Percentiles rank a stretch among this genome's conserved stretches.
Conservation (phyloP, 2,888 invertebrate species). For the Onchidella celtica region DNA sequence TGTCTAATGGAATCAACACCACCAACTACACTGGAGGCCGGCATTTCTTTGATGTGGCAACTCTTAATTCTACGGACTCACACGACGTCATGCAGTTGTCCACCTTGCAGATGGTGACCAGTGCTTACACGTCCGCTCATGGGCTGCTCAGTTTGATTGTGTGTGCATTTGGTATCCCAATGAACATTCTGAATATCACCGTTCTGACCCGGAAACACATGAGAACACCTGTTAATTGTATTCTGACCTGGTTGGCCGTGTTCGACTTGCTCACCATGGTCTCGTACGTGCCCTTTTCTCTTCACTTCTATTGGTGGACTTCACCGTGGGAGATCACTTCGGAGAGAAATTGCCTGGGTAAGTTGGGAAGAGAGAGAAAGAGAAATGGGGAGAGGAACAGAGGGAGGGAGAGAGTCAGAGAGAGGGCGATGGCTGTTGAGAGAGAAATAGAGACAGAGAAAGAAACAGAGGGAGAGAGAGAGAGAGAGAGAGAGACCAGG, state of each 20-base stretch:
- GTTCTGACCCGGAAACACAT: constrained; percentile 91
- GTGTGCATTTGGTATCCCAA: constrained; percentile 93
- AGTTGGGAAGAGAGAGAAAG: constrained; percentile 71
- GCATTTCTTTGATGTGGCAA: too few species aligned
- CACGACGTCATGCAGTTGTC: neutral
- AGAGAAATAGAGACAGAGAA: too few species aligned
- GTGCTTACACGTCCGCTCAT: constrained; percentile 83
- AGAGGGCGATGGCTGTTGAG: too few species aligned
- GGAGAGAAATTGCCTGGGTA: constrained; percentile 72
- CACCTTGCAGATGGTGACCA: constrained; percentile 53
- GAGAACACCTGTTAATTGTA: constrained; percentile 93
- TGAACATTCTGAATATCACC: constrained; percentile 94
- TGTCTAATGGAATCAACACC: neutral
- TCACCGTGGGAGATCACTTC: constrained; percentile 58
- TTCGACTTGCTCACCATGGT: constrained; percentile 95
- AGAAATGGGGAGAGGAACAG: too few species aligned
- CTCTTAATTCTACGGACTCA: neutral
- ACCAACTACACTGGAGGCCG: neutral
- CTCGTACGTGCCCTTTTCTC: constrained; percentile 93
- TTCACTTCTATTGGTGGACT: constrained; percentile 82
- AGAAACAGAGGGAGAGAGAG: too few species aligned
- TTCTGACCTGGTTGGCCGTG: constrained; percentile 90
- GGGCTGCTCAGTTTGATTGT: constrained; percentile 92
- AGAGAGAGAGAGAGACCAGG: too few species aligned
- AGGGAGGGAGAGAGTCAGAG: too few species aligned